Conservation (phyloP, 2,797 vertebrate genomes). For the Channallabes apus region DNA sequence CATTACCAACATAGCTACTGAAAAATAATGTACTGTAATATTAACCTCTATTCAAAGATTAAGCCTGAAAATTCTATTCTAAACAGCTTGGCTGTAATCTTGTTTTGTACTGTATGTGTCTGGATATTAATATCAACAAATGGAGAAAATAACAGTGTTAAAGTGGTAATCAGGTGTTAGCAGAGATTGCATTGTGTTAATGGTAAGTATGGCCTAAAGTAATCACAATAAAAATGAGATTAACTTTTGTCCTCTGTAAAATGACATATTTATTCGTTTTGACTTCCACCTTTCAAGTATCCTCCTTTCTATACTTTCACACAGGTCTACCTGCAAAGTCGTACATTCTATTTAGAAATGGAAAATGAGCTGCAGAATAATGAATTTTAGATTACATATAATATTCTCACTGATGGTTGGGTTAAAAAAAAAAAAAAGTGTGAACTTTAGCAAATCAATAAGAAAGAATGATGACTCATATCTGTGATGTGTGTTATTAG, state of each 20-base stretch:
- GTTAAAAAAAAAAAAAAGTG: not conserved
- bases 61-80: not conserved
- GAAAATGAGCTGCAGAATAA: not conserved
- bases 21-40: too few species aligned
- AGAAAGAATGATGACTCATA: not conserved
- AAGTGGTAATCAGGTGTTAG: not conserved
- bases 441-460: not conserved
- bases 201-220: not conserved
- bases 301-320: too few species aligned
- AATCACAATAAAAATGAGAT: not conserved
- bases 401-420: not conserved
- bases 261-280: not conserved
- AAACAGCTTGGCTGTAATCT: not conserved
- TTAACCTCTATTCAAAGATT: not conserved
- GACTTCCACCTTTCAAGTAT: not conserved
- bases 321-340: not conserved
- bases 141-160: not conserved
- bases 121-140: not conserved
- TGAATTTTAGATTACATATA: not conserved
- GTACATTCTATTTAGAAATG: not conserved
- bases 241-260: too few species aligned
- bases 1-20: not conserved
- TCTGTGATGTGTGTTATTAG: slow-evolving; percentile 5
- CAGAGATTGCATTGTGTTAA: not conserved
- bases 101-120: not conserved